Conservation (phyloP, 1,140 invertebrate genomes). For the Zaprionus africanus region DNA sequence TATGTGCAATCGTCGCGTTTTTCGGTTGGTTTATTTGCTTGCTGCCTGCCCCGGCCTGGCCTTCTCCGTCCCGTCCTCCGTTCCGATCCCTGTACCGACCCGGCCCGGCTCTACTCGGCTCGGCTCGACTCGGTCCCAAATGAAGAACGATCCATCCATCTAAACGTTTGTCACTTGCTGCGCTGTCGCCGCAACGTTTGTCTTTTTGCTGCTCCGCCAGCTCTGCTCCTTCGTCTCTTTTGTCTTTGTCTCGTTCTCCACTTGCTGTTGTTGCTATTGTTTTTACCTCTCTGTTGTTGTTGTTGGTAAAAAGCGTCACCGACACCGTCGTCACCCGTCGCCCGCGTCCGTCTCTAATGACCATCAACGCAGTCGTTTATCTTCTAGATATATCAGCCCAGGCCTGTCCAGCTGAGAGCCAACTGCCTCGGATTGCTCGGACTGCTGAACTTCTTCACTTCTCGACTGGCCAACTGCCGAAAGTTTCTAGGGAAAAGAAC, state of each 20-base stretch:
- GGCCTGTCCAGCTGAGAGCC: conserved; percentile 48
- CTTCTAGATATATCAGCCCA: conserved; percentile 55
- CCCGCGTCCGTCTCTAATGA: conserved; percentile 17
- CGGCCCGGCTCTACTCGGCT: conserved; percentile 30
- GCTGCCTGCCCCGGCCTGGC: conserved; percentile 15
- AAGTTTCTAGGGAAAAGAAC: conserved; percentile 49
- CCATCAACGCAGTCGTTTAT: conserved; percentile 62
- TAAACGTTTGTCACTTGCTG: conserved; percentile 81
- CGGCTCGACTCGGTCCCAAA: conserved; percentile 39
- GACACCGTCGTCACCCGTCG: conserved; percentile 24
- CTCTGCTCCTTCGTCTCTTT: conserved; percentile 70
- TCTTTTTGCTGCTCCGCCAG: conserved; percentile 69
- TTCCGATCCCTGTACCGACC: conserved; percentile 3
- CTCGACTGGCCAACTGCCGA: conserved; percentile 20
- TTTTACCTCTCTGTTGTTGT: conserved; percentile 12
- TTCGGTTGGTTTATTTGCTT: conserved; percentile 69
- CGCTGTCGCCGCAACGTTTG: conserved; percentile 79
- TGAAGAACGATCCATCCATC: conserved; percentile 78
- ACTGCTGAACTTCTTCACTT: conserved; percentile 19
- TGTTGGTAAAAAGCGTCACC: conserved; percentile 31
- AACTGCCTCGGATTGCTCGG: not conserved
- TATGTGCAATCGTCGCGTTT: conserved; percentile 82
- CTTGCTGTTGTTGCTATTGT: conserved; percentile 13
- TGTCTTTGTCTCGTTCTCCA: conserved; percentile 39
- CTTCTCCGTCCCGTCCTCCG: not conserved